Evolutionary conservation across 2,888 invertebrate species (phyloP), one percentile per base, ranked within the genome.

Genomic region (Parnassius mnemosyne): DNA sequence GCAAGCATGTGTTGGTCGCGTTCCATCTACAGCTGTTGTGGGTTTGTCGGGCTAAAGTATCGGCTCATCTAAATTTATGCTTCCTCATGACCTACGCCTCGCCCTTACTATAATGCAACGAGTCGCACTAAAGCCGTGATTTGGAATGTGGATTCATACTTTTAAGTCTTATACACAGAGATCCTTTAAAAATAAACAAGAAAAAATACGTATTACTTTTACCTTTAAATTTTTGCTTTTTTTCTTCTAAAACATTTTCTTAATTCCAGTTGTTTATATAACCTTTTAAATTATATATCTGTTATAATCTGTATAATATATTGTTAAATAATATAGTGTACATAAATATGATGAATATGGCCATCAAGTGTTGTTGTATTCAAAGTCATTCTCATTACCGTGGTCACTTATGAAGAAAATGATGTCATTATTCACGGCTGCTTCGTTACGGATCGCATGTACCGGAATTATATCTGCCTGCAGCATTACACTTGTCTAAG

Each of bases 11-110:
- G 87, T 87, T 81, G 57, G 81, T 82, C 79, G 83, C 80, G 77
- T 84, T 80, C 75, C 79, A 83, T 84, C 84, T 87, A 91, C 90
- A 90, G 90, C 89, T 91, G 90, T 89, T 90, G 85, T 84, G 79
- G 85, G 83, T 83, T 85, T 83, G 83, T 87, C 77, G 79, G 81
- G 79, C 81, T 80, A 77, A 77, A 77, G 70, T 83, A 84, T 87
- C 80, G 87, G 78, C 84, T 85, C 74, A 78, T 83, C 84, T 84
- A 87, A 87, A 89, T 90, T 84, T 89, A 90, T 89, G 86, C 89
- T 87, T 89, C 89, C 88, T 87, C 88, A 87, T 89, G 90, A 85
- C 85, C 87, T 84, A 84, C 81, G 86, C 77, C 79, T 76, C 71
- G 74, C 71, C 75, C 76, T 76, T 71, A 75, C 70, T 71, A 71